These are phyloP conservation scores for Leptopterna dolabrata DNA, from an alignment of 2,888 invertebrate genomes.

Conservation along the genomic window DNA sequence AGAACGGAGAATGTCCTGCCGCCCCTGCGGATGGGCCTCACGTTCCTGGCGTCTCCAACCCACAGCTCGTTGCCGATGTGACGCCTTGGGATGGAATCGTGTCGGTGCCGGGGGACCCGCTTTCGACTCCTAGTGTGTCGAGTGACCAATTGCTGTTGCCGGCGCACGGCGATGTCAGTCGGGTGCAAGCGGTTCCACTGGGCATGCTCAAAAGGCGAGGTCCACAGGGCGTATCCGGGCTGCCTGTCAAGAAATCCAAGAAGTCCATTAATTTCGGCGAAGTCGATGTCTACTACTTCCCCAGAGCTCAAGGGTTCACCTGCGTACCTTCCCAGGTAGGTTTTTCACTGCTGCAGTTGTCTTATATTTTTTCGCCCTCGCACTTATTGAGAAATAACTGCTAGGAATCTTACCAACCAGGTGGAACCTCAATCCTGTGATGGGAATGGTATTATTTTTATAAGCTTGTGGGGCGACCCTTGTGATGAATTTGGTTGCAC, in stretches of 20 bases:
- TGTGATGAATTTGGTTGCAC: too few species aligned
- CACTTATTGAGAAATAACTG: too few species aligned
- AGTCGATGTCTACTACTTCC: conserved; percentile 95
- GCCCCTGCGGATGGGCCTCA: neutral
- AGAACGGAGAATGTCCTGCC: neutral
- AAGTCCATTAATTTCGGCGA: conserved; percentile 88
- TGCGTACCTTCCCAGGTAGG: conserved; percentile 82
- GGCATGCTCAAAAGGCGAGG: conserved; percentile 42
- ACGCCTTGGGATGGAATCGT: neutral
- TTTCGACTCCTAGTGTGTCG: neutral
- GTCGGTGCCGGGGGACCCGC: neutral
- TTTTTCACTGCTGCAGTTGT: too few species aligned
- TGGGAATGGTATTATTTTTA: too few species aligned
- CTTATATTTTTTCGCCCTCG: too few species aligned
- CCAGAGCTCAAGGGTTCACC: conserved; percentile 89
- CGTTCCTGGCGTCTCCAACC: neutral
- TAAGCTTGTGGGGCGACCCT: too few species aligned
- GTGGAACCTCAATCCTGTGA: too few species aligned
- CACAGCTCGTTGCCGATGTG: neutral
- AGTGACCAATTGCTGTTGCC: neutral
- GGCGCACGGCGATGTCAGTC: neutral
- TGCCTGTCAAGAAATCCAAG: conserved; percentile 73
- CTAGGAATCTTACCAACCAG: too few species aligned
- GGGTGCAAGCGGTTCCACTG: neutral
- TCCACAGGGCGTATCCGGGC: conserved; percentile 8